phyloP scores from a whole-genome alignment of 2,888 invertebrate genomes.

The Sthenelais limicola region DNA sequence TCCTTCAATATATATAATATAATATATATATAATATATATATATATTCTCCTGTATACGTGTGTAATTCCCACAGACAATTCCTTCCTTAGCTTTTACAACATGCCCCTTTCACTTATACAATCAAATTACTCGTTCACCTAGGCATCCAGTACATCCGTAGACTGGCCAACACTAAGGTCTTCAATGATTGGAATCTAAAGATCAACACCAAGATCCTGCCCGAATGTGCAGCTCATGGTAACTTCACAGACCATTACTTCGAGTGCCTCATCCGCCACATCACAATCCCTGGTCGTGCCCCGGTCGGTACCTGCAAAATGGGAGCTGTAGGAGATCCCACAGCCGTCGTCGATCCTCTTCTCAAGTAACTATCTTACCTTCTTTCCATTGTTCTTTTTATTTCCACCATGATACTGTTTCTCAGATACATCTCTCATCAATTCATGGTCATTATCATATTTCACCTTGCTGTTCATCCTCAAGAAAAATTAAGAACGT shows the following conservation, averaged over 20 bases:
- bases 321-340: constrained; percentile 75
- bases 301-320: constrained; percentile 82
- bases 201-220: constrained; percentile 48
- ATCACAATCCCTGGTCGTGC: constrained; percentile 79
- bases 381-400: constrained; percentile 1
- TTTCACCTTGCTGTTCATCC: too few species aligned
- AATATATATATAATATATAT: too few species aligned
- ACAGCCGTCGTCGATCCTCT: constrained; percentile 80
- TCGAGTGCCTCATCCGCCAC: constrained; percentile 60
- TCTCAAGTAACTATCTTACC: constrained; percentile 54
- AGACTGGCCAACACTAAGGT: constrained; percentile 53
- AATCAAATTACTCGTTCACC: too few species aligned
- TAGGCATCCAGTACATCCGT: constrained; percentile 54
- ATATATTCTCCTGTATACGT: too few species aligned
- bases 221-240: constrained; percentile 58
- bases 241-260: constrained; percentile 55
- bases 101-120: too few species aligned
- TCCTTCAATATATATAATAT: too few species aligned
- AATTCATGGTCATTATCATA: too few species aligned
- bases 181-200: constrained; percentile 53
- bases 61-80: too few species aligned
- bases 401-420: too few species aligned
- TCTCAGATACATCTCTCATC: too few species aligned
- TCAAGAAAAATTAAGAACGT: too few species aligned
- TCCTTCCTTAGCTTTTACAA: too few species aligned